Base-by-base conservation (phyloP, 2,797 vertebrate species). In the Manis javanica region DNA sequence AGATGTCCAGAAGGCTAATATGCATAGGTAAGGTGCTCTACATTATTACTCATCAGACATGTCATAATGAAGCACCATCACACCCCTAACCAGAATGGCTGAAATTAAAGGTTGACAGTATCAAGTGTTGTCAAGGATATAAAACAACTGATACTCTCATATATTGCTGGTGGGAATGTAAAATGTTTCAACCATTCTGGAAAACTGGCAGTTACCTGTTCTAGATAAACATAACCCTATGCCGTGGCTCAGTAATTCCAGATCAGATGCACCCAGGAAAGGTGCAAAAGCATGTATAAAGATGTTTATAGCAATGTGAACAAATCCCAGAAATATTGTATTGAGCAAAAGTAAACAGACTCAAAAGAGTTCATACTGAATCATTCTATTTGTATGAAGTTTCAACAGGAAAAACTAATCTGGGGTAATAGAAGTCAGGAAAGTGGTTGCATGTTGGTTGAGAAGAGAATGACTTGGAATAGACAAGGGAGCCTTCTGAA, bases 331-430 rank as follows among this genome's bases (percentile, higher is more conserved):
- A 95, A 79, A 90, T 59, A 87, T 1, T 64, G 42, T 95, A 13
- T 66, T 83, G 24, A 59, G 23, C 39, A 72, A 69, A 87, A 87
- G 51, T 75, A 77, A 39, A 15, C 34, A 68, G 49, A 63, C 26
- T 15, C 39, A 75, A 46, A 82, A 26, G 34, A 81, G n/a, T 82
- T 81, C 14, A 63, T 55, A 34, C 19, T 78, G 3, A 34, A 21
- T 87, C 29, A 72, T 93, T 77, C 12, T 16, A 53, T 18, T 83
- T 71, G 21, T 26, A 10, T 64, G 34, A 91, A 84, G 31, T 59
- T 84, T 96, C 91, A 88, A 74, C 64, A 64, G 39, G 29, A 72
- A 82, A 75, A 79, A 68, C 71, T 78, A 74, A 72, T 94, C 10
- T 95, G 24, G 51, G 19, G 15, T 72, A 79, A 46, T 77, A 19